Evolutionary conservation across 2,797 vertebrate species (phyloP), one percentile per base, ranked within the genome.

Genomic region (Mallotus villosus): DNA sequence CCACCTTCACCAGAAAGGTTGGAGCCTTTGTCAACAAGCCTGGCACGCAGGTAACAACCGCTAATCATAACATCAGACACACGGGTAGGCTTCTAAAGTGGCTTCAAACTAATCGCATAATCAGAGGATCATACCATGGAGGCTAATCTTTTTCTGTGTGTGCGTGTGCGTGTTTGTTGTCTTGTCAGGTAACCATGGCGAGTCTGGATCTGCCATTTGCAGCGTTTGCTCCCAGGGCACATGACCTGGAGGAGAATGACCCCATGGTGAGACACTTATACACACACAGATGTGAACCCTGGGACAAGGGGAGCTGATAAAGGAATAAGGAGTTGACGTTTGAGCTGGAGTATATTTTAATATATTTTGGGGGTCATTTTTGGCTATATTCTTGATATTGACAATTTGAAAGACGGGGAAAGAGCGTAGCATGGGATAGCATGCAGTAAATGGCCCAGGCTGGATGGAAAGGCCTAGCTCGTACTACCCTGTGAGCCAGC

Each of bases 11-110:
- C 0, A 93, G 97, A 84, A 99, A 99, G 86, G 94, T 97, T 22
- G 97, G 97, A 79, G 98, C 98, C 37, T 98, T 99, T 76, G 96
- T 99, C 86, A 98, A 97, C 86, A 99, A 98, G 87, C 93, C 97
- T 63, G 90, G 92, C 82, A 81, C 88, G 67, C 92, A 92, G 91
- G 93, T 94, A 71, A 57, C 2, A 21, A 3, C 66, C 11, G 7
- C 58, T 21, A 60, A 22, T 9, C 14, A 17, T 25, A n/a, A n/a
- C 51, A 46, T 11, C 49, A 19, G 4, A n/a, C 51, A 55, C 51
- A 53, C 17, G 8, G 46, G 46, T 3, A 2, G 46, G 2, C 2
- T 51, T 51, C 46, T 34, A 34, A 34, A 34, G 8, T 34, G 32
- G 32, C 8, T 34, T 34, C 32, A 34, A 8, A 34, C 49, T 7